A percentile compares a stretch with the other conserved stretches of the same genome.
Evolutionary conservation across 2,797 vertebrate genomes (phyloP).

Genomic region (Tamandua tetradactyla): DNA sequence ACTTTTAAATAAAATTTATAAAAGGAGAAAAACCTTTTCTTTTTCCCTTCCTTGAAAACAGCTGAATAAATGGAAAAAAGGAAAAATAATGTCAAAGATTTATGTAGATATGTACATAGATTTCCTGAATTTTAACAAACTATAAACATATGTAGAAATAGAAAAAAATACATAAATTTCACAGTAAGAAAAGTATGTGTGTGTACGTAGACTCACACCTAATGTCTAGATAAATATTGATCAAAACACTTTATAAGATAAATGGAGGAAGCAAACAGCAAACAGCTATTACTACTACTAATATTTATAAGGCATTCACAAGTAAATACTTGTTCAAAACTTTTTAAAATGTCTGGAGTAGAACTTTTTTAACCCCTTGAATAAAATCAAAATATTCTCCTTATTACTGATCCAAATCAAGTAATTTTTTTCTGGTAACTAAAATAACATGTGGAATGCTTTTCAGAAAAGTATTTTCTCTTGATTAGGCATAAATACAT

Average conservation of each 20-base stretch:
- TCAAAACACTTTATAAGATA: background rate
- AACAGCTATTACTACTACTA: too few relatives aligned
- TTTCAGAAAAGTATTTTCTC: too few relatives aligned
- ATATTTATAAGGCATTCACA: background rate
- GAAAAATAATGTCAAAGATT: background rate
- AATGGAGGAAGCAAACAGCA: too few relatives aligned
- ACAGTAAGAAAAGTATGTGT: too few relatives aligned
- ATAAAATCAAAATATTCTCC: background rate
- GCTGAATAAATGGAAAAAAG: background rate
- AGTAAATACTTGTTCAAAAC: slow-evolving; percentile 31
- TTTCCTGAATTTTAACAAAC: background rate
- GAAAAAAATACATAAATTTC: too few relatives aligned
- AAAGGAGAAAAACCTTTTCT: background rate
- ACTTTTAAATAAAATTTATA: background rate
- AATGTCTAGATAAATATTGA: background rate
- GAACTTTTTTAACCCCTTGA: background rate
- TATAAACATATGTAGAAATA: background rate
- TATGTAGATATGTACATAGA: background rate
- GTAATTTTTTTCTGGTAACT: too few relatives aligned
- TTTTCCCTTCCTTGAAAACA: background rate
- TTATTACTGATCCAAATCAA: too few relatives aligned
- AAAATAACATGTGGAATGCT: too few relatives aligned
- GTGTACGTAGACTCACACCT: too few relatives aligned
- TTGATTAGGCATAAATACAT: too few relatives aligned
- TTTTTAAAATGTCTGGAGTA: background rate